phyloP scores from a whole-genome alignment of 2,113 vertebrate genomes.

The Cyrtonyx montezumae region DNA sequence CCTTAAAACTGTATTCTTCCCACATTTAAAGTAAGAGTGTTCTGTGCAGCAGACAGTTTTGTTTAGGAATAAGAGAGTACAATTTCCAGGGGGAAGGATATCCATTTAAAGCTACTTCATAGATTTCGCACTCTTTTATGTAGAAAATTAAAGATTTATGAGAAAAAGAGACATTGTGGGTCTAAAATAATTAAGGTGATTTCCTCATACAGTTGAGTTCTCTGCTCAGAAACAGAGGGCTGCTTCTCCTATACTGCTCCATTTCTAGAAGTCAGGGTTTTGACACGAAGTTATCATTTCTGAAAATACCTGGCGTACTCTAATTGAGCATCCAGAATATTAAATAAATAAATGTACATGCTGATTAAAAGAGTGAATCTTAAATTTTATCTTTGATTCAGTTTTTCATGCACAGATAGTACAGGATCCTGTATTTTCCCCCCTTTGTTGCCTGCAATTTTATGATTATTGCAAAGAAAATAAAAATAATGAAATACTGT shows the following conservation, averaged over 20 bases:
- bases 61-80: not conserved
- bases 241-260: not conserved
- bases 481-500: slow-evolving; percentile 2
- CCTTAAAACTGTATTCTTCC: not conserved
- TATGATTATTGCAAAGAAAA: slow-evolving; percentile 41
- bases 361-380: not conserved
- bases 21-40: not conserved
- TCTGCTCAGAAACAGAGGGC: not conserved
- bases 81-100: not conserved
- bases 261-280: not conserved
- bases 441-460: slow-evolving; percentile 35
- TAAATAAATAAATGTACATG: not conserved
- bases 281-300: not conserved
- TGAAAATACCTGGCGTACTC: not conserved
- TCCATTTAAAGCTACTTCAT: not conserved
- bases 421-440: slow-evolving; percentile 24
- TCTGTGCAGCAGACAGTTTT: not conserved
- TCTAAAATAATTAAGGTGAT: not conserved
- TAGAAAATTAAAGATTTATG: not conserved
- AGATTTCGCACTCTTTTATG: not conserved
- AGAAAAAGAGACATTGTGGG: not conserved
- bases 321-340: not conserved
- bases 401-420: slow-evolving; percentile 12
- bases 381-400: not conserved
- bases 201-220: not conserved